Percentiles rank a stretch among this genome's conserved stretches.
Evolutionary conservation across 1,140 invertebrate genomes (phyloP).

Genomic region (Musca vetustissima): DNA sequence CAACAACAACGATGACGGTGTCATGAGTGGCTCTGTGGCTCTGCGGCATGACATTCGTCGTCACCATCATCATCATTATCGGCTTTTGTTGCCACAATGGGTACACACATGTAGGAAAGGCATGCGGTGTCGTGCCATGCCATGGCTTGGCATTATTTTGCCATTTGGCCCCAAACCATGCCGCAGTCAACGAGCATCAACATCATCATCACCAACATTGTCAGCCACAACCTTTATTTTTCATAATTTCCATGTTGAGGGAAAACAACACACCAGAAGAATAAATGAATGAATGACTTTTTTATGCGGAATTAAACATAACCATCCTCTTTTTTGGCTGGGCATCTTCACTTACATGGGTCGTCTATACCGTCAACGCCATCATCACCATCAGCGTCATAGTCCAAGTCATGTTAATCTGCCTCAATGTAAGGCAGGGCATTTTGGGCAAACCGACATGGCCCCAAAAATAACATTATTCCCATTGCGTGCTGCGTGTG

Average conservation of each 20-base stretch:
- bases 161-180: constrained; percentile 17
- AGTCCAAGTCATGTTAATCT: neutral
- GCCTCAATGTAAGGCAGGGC: neutral
- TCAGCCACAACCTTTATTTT: neutral
- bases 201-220: neutral
- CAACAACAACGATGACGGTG: constrained; percentile 8
- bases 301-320: too few species aligned
- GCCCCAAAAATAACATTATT: too few species aligned
- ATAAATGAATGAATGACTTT: constrained; percentile 9
- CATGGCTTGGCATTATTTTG: neutral
- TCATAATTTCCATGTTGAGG: constrained; percentile 9
- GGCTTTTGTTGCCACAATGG: neutral
- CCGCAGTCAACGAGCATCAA: neutral
- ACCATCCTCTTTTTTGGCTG: too few species aligned
- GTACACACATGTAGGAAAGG: too few species aligned
- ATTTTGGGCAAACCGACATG: too few species aligned
- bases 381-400: neutral
- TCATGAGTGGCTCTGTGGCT: too few species aligned
- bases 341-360: too few species aligned
- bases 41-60: neutral
- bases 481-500: neutral
- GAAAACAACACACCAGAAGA: too few species aligned
- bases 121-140: too few species aligned
- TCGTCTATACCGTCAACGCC: neutral
- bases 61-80: constrained; percentile 3